phyloP scores from a whole-genome alignment of 2,113 vertebrate genomes.

The Tichodroma muraria region DNA sequence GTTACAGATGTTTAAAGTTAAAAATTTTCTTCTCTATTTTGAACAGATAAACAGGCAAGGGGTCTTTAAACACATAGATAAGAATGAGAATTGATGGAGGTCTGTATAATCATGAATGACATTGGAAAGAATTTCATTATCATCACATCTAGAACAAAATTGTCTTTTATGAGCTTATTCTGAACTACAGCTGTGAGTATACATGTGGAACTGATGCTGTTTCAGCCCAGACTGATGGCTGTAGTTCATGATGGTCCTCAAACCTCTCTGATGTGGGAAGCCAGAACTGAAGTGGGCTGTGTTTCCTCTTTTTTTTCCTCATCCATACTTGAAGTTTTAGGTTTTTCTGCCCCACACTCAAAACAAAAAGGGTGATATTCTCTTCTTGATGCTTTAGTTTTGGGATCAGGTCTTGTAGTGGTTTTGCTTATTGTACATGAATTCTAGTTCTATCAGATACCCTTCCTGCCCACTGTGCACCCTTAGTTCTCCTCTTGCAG shows the following conservation, averaged over 20 bases:
- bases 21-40: not conserved
- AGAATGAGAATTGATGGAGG: not conserved
- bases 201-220: not conserved
- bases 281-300: not conserved
- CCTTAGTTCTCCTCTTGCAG: not conserved
- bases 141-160: not conserved
- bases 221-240: not conserved
- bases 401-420: not conserved
- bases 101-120: not conserved
- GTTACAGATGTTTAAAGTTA: not conserved
- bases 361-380: not conserved
- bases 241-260: not conserved
- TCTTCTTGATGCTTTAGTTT: not conserved
- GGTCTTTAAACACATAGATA: not conserved
- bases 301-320: not conserved
- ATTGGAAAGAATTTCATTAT: not conserved
- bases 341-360: not conserved
- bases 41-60: not conserved
- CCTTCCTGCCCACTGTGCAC: rapidly evolving
- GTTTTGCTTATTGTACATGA: not conserved
- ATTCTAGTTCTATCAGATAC: not conserved
- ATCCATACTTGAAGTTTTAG: not conserved
- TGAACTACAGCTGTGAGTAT: not conserved
- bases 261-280: not conserved
- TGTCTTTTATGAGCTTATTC: not conserved